A percentile compares a stretch with the other conserved stretches of the same genome.
phyloP scores from a whole-genome alignment of 2,113 vertebrate genomes.

The Haplotaxodon microlepis region DNA sequence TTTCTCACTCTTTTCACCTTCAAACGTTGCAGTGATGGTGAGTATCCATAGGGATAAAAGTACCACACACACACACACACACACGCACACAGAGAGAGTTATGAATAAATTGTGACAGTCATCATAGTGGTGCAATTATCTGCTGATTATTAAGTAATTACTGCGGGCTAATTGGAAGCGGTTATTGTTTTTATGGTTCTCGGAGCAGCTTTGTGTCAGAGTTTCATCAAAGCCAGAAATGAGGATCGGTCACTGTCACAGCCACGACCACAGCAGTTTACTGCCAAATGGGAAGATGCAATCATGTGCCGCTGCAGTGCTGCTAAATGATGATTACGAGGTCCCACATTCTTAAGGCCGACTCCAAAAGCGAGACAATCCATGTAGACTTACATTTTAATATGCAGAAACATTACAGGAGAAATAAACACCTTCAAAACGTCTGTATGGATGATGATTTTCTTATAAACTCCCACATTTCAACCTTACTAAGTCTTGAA shows the following conservation, averaged over 20 bases:
- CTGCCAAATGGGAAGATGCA: not conserved
- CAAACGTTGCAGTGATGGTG: not conserved
- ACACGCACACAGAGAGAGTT: not conserved
- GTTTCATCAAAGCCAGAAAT: not conserved
- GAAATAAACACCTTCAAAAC: not conserved
- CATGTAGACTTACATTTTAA: rapidly evolving
- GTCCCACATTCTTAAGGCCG: rapidly evolving
- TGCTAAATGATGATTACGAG: not conserved
- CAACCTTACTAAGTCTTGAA: not conserved
- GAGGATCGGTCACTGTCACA: constrained; percentile 12
- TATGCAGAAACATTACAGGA: not conserved
- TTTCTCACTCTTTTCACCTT: not conserved
- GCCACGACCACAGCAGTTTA: not conserved
- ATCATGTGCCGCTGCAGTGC: not conserved
- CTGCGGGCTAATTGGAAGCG: constrained; percentile 19
- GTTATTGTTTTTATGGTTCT: constrained; percentile 44
- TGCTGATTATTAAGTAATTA: constrained; percentile 49
- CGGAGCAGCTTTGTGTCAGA: constrained; percentile 8
- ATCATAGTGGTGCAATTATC: constrained; percentile 39
- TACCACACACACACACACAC: not conserved
- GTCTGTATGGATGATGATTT: not conserved
- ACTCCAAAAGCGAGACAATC: not conserved
- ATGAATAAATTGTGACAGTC: constrained; percentile 19
- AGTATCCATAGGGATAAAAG: not conserved
- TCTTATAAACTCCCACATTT: not conserved